A percentile compares a stretch with the other conserved stretches of the same genome.
These are phyloP conservation scores for Syndactyla subalaris DNA, from an alignment of 2,797 vertebrate genomes.

Conservation along the genomic window DNA sequence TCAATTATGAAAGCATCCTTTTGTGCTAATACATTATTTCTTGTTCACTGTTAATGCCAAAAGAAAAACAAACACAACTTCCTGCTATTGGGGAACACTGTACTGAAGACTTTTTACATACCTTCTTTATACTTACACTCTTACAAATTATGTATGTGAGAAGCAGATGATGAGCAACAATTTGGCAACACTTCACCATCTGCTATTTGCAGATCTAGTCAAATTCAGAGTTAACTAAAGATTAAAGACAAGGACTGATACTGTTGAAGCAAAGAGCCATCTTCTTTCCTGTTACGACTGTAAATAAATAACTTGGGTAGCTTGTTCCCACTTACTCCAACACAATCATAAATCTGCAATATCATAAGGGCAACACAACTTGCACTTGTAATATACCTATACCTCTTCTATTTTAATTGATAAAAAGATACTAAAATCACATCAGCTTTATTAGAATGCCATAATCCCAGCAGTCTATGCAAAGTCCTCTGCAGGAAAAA, in stretches of 20 bases:
- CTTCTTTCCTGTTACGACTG: background rate
- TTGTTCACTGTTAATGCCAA: background rate
- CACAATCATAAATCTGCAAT: background rate
- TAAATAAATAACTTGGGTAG: background rate
- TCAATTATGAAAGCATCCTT: background rate
- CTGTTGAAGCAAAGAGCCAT: constrained; percentile 7
- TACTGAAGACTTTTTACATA: background rate
- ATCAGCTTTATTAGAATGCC: background rate
- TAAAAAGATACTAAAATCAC: background rate
- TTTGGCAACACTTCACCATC: constrained; percentile 60
- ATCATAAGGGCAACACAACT: background rate
- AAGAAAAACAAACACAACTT: background rate
- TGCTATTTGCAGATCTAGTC: constrained; percentile 60
- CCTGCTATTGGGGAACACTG: background rate
- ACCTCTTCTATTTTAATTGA: background rate
- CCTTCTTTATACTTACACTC: constrained; percentile 18
- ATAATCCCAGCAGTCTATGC: background rate
- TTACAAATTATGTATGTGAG: constrained; percentile 49
- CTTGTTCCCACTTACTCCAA: background rate
- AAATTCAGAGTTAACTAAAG: constrained; percentile 64
- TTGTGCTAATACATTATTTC: background rate
- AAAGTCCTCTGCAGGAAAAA: background rate
- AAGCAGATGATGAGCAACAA: constrained; percentile 54
- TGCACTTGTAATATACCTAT: background rate
- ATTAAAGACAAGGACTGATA: constrained; percentile 28